These are phyloP conservation scores for Drosophila insularis DNA, from an alignment of 1,140 invertebrate species.

Conservation along the genomic window DNA sequence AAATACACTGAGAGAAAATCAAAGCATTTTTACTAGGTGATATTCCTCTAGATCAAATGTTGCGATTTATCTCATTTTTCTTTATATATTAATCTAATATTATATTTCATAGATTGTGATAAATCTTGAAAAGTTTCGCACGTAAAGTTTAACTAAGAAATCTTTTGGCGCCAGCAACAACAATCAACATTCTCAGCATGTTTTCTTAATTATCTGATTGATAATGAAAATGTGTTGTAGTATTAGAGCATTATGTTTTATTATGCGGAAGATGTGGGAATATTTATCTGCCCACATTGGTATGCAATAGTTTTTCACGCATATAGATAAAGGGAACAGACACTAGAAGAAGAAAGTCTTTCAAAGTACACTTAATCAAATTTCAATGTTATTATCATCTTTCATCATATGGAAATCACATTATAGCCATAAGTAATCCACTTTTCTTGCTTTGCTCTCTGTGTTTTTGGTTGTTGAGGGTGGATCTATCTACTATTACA, in stretches of 20 bases:
- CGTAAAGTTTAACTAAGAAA: neutral
- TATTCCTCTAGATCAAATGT: neutral
- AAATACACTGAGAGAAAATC: constrained; percentile 18
- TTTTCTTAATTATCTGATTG: neutral
- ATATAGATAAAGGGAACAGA: too few relatives aligned
- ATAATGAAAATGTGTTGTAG: too few relatives aligned
- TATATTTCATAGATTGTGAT: neutral
- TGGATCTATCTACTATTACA: neutral
- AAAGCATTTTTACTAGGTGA: neutral
- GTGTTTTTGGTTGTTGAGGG: neutral
- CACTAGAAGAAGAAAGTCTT: too few relatives aligned
- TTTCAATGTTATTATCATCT: too few relatives aligned
- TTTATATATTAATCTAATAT: neutral
- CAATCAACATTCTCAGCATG: neutral
- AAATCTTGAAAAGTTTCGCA: neutral
- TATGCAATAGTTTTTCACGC: neutral
- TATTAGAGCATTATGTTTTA: neutral
- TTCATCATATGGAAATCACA: too few relatives aligned
- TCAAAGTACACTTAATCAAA: too few relatives aligned
- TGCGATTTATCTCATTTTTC: neutral
- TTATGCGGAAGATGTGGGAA: neutral
- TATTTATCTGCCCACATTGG: neutral
- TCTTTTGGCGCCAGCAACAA: neutral
- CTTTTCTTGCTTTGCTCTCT: neutral
- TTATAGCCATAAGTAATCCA: too few relatives aligned